Base-by-base conservation (phyloP, 64 coral and sea anemone species). In the Stichodactyla helianthus region DNA sequence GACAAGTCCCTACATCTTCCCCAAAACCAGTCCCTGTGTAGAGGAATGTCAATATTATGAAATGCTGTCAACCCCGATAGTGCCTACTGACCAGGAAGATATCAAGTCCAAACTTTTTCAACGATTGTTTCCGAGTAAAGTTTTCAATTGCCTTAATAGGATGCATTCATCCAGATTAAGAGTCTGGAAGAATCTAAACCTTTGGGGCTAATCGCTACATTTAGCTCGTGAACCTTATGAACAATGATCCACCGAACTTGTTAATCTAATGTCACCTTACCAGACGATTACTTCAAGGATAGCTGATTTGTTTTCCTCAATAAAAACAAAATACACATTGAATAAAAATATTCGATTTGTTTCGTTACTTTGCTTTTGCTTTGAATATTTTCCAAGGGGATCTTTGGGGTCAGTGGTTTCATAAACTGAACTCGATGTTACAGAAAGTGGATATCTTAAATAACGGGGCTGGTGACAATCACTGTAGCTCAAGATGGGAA, bases 211-310 rank as follows among this genome's bases (percentile, higher is more conserved):
- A 97, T 97, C 85, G 90, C 71, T 76, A 93, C 91, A 84, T 90
- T 90, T 97, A 93, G 89, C 77, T 64, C 52, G 79, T 82, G 77
- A 71, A 87, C 91, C 77, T 90, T 92, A 83, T 74, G 26, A 96
- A 93, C 85, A 96, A 93, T 90, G 68, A 96, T 86, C 88, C 86
- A 87, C 89, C 79, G 84, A 96, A 85, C 92, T 89, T 61, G 88
- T 96, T 96, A 96, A 96, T 96, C 92, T 90, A 85, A 96, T 92
- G 94, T 93, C 91, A 96, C 78, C 52, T 19, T 81, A 20, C 61
- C 80, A 44, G 68, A 53, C 83, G 59, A 67, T 84, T 84, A 70
- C 82, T 74, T 59, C 88, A 50, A 53, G 52, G 51, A 35, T 55
- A 25, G 15, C 63, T 51, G 25, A 25, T 65, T 20, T 74, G 82